These are phyloP conservation scores for Zoanthus gigantus DNA, from an alignment of 92 coral and sea anemone species.

Conservation along the genomic window DNA sequence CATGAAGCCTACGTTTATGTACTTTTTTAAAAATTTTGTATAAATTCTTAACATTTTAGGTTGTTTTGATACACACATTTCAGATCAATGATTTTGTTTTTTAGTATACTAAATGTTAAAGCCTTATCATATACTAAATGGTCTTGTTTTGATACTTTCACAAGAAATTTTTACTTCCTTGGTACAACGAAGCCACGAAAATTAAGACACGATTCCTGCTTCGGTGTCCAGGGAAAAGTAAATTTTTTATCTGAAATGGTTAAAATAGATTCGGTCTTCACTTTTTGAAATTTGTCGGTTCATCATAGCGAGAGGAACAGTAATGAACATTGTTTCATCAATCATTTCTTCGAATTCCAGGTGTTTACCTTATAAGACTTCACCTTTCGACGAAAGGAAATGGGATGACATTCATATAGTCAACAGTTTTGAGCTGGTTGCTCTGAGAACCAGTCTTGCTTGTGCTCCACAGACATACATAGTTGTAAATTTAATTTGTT, in stretches of 20 bases:
- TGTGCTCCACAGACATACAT: not conserved
- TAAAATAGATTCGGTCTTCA: no score
- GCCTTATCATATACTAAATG: no score
- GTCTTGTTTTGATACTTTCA: no score
- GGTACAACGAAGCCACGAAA: not conserved
- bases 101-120: no score
- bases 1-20: no score
- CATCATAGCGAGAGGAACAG: no score
- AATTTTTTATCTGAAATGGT: not conserved
- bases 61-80: no score
- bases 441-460: no score
- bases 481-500: not conserved
- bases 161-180: not conserved
- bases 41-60: no score
- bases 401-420: slow-evolving; percentile 12
- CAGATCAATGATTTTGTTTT: no score
- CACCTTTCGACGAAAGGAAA: not conserved
- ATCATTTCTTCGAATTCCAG: not conserved
- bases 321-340: not conserved
- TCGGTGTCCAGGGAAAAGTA: not conserved
- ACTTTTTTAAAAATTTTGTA: no score
- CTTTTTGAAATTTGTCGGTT: no score
- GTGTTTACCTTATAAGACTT: not conserved
- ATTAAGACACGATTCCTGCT: not conserved
- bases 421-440: not conserved